Conservation (phyloP, 2,113 vertebrate genomes). For the Lepidiolamprologus cunningtoni region DNA sequence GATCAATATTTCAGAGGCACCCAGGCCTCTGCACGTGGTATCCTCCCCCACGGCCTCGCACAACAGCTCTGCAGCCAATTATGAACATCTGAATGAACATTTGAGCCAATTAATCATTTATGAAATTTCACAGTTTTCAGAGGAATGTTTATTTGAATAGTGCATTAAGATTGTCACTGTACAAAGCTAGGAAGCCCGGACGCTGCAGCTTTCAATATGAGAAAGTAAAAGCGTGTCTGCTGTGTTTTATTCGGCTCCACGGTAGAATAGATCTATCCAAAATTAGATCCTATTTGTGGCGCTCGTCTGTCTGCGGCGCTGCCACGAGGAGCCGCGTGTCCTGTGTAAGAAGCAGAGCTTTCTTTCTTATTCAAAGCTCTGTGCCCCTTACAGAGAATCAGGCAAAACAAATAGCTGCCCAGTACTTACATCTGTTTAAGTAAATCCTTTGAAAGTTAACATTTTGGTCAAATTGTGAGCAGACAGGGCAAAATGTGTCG, state of each 20-base stretch:
- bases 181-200: neutral
- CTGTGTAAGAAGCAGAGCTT: neutral
- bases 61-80: slow-evolving; percentile 41
- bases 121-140: slow-evolving; percentile 33
- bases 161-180: slow-evolving; percentile 22
- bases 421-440: neutral
- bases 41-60: slow-evolving; percentile 29
- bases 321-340: neutral
- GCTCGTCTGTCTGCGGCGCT: neutral
- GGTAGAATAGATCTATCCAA: neutral
- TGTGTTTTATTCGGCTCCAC: neutral
- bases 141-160: slow-evolving; percentile 41
- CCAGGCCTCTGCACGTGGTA: neutral
- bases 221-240: neutral
- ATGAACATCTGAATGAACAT: slow-evolving; percentile 52
- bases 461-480: neutral
- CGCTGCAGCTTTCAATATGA: neutral
- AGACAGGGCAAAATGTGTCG: neutral
- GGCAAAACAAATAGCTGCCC: neutral
- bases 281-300: neutral
- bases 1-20: slow-evolving; percentile 64
- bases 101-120: slow-evolving; percentile 47
- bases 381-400: neutral
- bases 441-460: neutral
- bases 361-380: neutral